A percentile compares a stretch with the other conserved stretches of the same genome.
Conservation (phyloP, 2,888 invertebrate genomes). For the Patella ulyssiponensis region DNA sequence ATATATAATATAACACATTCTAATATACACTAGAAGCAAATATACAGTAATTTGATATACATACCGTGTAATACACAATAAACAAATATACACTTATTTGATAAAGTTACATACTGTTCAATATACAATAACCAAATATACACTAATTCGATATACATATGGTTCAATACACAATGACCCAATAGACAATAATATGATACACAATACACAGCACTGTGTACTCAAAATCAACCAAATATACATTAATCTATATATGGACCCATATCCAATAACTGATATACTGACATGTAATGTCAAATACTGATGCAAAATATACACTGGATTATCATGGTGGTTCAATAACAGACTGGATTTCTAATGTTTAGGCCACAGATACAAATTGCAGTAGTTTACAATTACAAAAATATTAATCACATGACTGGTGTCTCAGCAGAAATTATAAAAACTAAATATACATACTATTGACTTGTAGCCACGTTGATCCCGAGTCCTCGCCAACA, state of each 20-base stretch:
- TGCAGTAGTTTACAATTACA: too few species aligned
- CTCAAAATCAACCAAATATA: not conserved
- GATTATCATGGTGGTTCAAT: too few species aligned
- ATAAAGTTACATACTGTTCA: not conserved
- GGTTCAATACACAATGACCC: too few species aligned
- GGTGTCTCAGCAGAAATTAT: too few species aligned
- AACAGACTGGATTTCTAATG: too few species aligned
- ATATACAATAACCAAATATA: not conserved
- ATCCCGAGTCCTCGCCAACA: conserved; percentile 90
- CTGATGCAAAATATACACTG: too few species aligned
- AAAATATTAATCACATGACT: too few species aligned
- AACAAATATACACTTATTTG: too few species aligned
- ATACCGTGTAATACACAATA: not conserved
- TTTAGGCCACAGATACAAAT: too few species aligned
- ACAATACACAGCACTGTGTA: not conserved
- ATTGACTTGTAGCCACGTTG: conserved; percentile 94
- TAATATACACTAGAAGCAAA: not conserved
- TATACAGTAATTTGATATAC: not conserved
- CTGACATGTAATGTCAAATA: too few species aligned
- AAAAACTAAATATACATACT: conserved; percentile 78
- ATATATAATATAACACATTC: not conserved
- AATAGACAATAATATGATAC: not conserved
- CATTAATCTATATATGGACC: too few species aligned
- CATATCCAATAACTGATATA: too few species aligned
- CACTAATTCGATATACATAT: not conserved